Conservation (phyloP, 2,888 invertebrate species). For the Melanophora roralis region DNA sequence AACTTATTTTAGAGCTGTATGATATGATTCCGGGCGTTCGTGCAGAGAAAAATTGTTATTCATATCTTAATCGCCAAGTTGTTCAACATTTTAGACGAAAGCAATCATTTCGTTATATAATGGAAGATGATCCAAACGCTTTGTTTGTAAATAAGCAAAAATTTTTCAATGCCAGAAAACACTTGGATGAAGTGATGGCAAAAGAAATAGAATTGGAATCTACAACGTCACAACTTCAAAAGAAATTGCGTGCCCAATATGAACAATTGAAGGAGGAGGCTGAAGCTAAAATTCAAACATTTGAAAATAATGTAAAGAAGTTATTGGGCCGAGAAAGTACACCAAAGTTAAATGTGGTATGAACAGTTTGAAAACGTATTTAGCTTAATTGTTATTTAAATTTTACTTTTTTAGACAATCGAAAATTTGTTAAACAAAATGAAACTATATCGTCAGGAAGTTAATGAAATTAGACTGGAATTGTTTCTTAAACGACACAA, state of each 20-base stretch:
- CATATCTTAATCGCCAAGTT: conserved; percentile 66
- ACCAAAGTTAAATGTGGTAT: conserved; percentile 59
- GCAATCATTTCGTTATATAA: conserved; percentile 65
- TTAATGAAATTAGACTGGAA: conserved; percentile 6
- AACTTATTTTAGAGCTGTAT: conserved; percentile 55
- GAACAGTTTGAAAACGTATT: too few species aligned
- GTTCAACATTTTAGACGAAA: conserved; percentile 69
- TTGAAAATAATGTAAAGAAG: conserved; percentile 48
- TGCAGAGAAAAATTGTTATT: conserved; percentile 55
- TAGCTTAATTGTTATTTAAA: neutral
- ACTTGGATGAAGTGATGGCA: conserved; percentile 64
- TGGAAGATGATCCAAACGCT: conserved; percentile 57
- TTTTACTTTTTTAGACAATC: conserved; percentile 56
- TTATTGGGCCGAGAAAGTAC: conserved; percentile 33
- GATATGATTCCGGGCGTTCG: conserved; percentile 9
- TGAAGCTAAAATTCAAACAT: conserved; percentile 17
- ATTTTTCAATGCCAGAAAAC: conserved; percentile 55
- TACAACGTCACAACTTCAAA: conserved; percentile 15
- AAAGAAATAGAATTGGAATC: conserved; percentile 25
- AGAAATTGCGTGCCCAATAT: conserved; percentile 11
- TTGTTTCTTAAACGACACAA: conserved; percentile 12
- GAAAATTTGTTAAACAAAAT: conserved; percentile 52
- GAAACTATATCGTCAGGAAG: neutral
- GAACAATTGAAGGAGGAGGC: neutral
- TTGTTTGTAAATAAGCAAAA: conserved; percentile 7